Evolutionary conservation across 2,797 vertebrate genomes (phyloP).

Genomic region (Aeoliscus strigatus): DNA sequence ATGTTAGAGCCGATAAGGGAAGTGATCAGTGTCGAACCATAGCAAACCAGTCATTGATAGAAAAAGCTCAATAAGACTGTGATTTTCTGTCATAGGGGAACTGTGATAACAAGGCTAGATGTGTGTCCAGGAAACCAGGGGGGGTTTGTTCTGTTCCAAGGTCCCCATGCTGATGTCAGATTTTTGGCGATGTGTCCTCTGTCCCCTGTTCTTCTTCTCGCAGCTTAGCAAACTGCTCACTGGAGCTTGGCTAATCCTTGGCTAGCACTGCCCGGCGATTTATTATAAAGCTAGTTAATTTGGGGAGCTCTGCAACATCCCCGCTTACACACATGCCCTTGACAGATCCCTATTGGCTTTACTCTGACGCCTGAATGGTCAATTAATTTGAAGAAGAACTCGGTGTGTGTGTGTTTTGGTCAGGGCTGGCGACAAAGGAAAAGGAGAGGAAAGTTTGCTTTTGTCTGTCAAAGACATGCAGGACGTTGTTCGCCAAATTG

Average conservation of each 20-base stretch:
- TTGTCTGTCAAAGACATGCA: conserved; percentile 26
- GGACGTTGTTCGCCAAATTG: conserved; percentile 29
- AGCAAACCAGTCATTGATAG: conserved; percentile 13
- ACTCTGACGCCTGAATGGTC: conserved; percentile 30
- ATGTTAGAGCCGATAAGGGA: conserved; percentile 28
- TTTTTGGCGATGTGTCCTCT: conserved; percentile 50
- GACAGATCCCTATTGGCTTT: conserved; percentile 42
- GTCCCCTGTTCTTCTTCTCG: conserved; percentile 54
- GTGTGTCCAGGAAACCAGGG: conserved; percentile 48
- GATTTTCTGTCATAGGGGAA: conserved; percentile 42
- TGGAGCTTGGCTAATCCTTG: conserved; percentile 71
- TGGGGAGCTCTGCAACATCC: conserved; percentile 61
- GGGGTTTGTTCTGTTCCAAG: conserved; percentile 32
- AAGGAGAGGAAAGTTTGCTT: conserved; percentile 22
- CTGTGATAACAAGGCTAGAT: conserved; percentile 50
- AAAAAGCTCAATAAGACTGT: conserved; percentile 22
- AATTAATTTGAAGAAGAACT: conserved; percentile 49
- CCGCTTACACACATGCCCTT: conserved; percentile 27
- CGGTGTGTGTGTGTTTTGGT: conserved; percentile 21
- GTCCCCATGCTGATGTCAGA: conserved; percentile 63
- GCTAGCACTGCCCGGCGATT: conserved; percentile 61
- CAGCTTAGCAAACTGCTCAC: conserved; percentile 71
- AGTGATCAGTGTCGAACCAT: conserved; percentile 32
- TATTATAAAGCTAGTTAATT: conserved; percentile 74
- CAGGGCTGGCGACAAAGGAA: conserved; percentile 20